Evolutionary conservation across 2,888 invertebrate genomes (phyloP).

Genomic region (Dynastes hyllus): DNA sequence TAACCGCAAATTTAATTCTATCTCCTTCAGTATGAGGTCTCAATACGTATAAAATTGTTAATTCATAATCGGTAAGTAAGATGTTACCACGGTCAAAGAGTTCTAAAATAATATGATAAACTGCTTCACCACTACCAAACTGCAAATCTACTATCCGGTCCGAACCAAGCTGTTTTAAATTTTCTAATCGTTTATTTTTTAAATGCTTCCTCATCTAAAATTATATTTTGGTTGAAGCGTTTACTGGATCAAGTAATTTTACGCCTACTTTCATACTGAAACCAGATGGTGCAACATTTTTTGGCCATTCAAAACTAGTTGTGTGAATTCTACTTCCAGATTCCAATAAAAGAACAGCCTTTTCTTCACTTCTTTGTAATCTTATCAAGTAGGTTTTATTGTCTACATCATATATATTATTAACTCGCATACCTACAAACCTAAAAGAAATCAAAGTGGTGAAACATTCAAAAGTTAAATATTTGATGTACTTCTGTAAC

Average conservation of each 20-base stretch:
- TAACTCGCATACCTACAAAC: constrained; percentile 92
- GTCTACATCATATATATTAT: constrained; percentile 98
- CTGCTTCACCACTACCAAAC: constrained; percentile 94
- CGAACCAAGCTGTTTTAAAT: constrained; percentile 88
- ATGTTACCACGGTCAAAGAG: constrained; percentile 97
- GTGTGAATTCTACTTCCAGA: constrained; percentile 95
- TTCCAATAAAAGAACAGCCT: constrained; percentile 91
- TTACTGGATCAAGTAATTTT: not conserved
- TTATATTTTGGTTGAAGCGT: not conserved
- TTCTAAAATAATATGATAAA: constrained; percentile 96
- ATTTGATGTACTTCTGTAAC: constrained; percentile 80
- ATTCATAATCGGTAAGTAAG: constrained; percentile 91
- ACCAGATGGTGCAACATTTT: constrained; percentile 94
- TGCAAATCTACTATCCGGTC: constrained; percentile 96
- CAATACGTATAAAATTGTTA: constrained; percentile 93
- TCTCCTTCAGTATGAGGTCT: constrained; percentile 94
- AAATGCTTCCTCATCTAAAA: constrained; percentile 93
- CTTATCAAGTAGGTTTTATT: constrained; percentile 95
- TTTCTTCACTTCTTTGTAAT: constrained; percentile 89
- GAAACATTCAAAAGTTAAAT: constrained; percentile 55
- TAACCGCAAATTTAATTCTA: constrained; percentile 91
- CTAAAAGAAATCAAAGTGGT: constrained; percentile 71
- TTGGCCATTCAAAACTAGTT: constrained; percentile 98
- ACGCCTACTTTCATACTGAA: constrained; percentile 94
- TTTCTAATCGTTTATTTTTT: constrained; percentile 94